Base-by-base conservation (phyloP, 2,113 vertebrate genomes). In the Gallinago paraguaiae region DNA sequence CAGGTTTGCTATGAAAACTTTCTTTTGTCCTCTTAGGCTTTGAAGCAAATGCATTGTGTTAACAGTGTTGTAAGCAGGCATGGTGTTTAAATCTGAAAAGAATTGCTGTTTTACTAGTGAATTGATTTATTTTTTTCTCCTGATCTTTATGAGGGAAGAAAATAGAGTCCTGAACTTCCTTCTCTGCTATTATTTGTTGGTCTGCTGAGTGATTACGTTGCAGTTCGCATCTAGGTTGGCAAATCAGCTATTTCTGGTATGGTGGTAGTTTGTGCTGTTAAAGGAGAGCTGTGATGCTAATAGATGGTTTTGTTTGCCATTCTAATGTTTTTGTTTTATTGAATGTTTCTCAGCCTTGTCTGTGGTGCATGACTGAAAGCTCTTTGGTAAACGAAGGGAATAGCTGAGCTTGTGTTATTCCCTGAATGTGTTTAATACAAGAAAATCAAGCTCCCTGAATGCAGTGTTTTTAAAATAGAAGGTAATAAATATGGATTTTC, bases 241-340 rank as follows among this genome's bases (percentile, higher is more conserved):
- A 92, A 96, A 94, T 88, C 79, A 83, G 8, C 65, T 69, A 65
- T n/a, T 93, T 91, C 24, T 96, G 59, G 54, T 94, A 39, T 89
- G 80, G 35, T 76, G 78, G 37, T 76, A 87, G 70, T 90, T 97
- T 54, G 24, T 65, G 78, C 60, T 63, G 88, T 90, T 96, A 86
- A 94, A 75, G 78, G 82, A 95, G 69, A 90, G 46, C 65, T 2
- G 6, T 56, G 71, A n/a, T 51, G 92, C 56, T 95, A 86, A 85
- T 37, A 71, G 81, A 81, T 68, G 59, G 35, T 23, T 95, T 95
- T 91, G 75, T 41, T 96, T 93, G 53, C 61, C 61, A 15, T 83
- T 96, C 28, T 46, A 8, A 30, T 88, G 45, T 85, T 91, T 90
- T 92, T 57, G 84, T 27, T 86, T 74, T 95, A 50, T 51, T 68